phyloP scores from a whole-genome alignment of 2,797 vertebrate species.

The Corythornis leucogaster region DNA sequence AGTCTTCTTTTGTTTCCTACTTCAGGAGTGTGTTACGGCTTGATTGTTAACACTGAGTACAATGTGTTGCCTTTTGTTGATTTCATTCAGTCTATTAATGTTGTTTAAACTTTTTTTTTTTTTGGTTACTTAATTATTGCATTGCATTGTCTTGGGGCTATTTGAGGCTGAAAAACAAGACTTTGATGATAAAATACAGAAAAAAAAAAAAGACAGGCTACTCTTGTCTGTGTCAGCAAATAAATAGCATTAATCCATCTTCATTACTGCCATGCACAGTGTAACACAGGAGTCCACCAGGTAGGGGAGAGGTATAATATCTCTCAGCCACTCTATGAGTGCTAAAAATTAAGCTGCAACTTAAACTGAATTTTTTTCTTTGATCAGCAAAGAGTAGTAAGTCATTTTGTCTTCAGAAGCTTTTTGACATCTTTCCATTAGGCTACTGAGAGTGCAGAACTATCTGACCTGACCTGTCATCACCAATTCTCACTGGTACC shows the following conservation, averaged over 20 bases:
- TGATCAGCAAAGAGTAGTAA: constrained; percentile 33
- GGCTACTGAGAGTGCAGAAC: neutral
- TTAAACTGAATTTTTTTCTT: constrained; percentile 37
- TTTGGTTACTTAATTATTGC: constrained; percentile 5
- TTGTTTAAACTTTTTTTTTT: constrained; percentile 1
- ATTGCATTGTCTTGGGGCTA: constrained; percentile 33
- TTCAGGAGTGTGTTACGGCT: neutral
- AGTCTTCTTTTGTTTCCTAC: neutral
- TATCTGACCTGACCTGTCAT: neutral
- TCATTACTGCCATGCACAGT: constrained; percentile 79
- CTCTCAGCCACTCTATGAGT: constrained; percentile 41
- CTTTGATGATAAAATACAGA: constrained; percentile 67
- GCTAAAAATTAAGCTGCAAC: constrained; percentile 59
- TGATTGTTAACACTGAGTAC: neutral
- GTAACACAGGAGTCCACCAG: constrained; percentile 63
- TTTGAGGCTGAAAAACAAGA: constrained; percentile 63
- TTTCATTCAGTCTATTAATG: neutral
- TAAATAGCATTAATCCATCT: constrained; percentile 87
- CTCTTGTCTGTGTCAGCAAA: constrained; percentile 80
- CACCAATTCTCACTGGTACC: neutral
- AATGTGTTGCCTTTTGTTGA: neutral
- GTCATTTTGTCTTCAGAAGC: constrained; percentile 36
- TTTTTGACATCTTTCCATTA: constrained; percentile 46
- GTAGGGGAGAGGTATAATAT: constrained; percentile 54
- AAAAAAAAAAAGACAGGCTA: constrained; percentile 54